A percentile compares a stretch with the other conserved stretches of the same genome.
Evolutionary conservation across 2,888 invertebrate species (phyloP).

Genomic region (Troides oblongomaculatus): DNA sequence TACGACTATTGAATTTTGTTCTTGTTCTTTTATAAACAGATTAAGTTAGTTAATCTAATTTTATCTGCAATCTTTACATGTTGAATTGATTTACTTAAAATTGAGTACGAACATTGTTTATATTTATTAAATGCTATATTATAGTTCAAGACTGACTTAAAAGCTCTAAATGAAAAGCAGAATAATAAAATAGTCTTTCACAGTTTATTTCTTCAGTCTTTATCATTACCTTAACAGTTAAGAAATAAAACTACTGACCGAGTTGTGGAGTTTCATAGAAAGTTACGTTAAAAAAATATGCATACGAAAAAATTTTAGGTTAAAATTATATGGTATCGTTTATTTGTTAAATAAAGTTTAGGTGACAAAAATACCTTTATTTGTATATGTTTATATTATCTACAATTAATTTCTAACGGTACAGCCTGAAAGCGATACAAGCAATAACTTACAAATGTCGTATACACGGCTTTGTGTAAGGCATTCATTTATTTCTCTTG

Average conservation of each 20-base stretch:
- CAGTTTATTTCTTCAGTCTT: too few relatives aligned
- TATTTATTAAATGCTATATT: too few relatives aligned
- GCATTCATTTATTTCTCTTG: constrained; percentile 17
- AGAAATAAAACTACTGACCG: too few relatives aligned
- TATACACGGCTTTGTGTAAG: constrained; percentile 19
- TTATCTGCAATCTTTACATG: background rate
- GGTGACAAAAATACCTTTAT: background rate
- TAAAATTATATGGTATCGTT: background rate
- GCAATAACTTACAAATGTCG: constrained; percentile 12
- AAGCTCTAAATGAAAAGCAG: too few relatives aligned
- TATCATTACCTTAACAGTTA: too few relatives aligned
- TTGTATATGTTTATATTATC: background rate
- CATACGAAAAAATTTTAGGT: too few relatives aligned
- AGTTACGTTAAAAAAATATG: too few relatives aligned
- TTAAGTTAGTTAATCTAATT: constrained; percentile 19
- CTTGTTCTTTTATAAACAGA: constrained; percentile 17
- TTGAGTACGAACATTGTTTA: too few relatives aligned
- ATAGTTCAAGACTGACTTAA: too few relatives aligned
- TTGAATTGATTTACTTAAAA: too few relatives aligned
- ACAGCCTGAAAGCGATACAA: constrained; percentile 9
- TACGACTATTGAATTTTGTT: constrained; percentile 23
- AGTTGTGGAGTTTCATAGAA: too few relatives aligned
- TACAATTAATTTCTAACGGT: background rate
- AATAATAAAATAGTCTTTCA: too few relatives aligned
- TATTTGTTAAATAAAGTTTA: background rate